A percentile compares a stretch with the other conserved stretches of the same genome.
Evolutionary conservation across 1,140 invertebrate species (phyloP).

Genomic region (Aphaenogaster ashmeadi): DNA sequence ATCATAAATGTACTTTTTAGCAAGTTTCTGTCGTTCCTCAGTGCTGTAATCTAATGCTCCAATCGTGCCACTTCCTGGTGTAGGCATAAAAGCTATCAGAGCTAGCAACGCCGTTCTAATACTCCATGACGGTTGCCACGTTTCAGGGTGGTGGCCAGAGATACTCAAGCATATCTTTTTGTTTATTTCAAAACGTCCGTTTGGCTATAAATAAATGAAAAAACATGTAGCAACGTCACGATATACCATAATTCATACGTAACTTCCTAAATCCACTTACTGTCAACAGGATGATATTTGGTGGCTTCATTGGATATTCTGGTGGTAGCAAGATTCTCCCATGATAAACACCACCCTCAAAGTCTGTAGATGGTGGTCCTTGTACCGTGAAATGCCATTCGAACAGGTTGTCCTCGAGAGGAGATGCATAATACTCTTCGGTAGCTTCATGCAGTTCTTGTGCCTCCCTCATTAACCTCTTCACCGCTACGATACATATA

Average conservation of each 20-base stretch:
- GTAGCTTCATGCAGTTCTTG: constrained; percentile 94
- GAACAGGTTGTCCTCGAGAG: constrained; percentile 98
- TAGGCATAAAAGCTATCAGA: constrained; percentile 98
- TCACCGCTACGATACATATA: constrained; percentile 91
- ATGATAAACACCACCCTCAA: constrained; percentile 96
- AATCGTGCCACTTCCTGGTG: constrained; percentile 94
- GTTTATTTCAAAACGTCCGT: constrained; percentile 97
- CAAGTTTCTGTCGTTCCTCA: constrained; percentile 94
- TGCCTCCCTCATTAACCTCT: constrained; percentile 97
- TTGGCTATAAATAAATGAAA: constrained; percentile 90
- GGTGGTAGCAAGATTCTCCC: constrained; percentile 96
- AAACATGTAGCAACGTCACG: neutral
- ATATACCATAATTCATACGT: neutral
- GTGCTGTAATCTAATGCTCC: constrained; percentile 95
- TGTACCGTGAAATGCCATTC: constrained; percentile 99
- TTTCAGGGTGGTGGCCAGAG: constrained; percentile 98
- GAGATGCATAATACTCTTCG: constrained; percentile 96
- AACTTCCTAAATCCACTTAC: constrained; percentile 87
- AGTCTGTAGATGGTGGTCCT: constrained; percentile 95
- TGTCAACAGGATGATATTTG: constrained; percentile 97
- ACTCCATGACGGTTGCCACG: constrained; percentile 99
- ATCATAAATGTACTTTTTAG: constrained; percentile 90
- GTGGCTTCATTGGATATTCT: constrained; percentile 99
- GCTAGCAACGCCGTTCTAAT: constrained; percentile 97
- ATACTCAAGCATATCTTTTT: constrained; percentile 99